Evolutionary conservation across 1,140 invertebrate species (phyloP).

Genomic region (Drosophila murphyi): DNA sequence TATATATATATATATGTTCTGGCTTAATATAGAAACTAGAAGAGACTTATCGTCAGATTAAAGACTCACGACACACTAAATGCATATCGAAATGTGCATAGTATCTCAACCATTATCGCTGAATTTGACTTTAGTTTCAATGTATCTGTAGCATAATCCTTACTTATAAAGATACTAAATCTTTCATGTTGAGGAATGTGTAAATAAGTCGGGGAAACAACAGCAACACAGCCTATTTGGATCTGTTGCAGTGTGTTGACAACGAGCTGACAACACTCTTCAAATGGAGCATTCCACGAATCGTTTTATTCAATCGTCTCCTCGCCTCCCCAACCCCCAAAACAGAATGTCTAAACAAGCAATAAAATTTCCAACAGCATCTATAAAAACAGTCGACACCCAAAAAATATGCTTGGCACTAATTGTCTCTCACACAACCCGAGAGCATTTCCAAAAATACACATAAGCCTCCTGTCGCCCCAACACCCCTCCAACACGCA

Average conservation of each 20-base stretch:
- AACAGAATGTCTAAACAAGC: constrained; percentile 44
- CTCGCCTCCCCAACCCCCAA: not conserved
- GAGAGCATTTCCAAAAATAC: constrained; percentile 63
- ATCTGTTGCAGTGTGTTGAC: constrained; percentile 36
- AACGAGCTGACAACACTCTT: constrained; percentile 45
- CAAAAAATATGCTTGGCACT: constrained; percentile 63
- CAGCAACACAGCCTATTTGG: not conserved
- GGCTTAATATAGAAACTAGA: no score
- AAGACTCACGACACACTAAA: no score
- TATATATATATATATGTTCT: no score
- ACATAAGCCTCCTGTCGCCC: constrained; percentile 5
- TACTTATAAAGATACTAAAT: no score
- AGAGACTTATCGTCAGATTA: no score
- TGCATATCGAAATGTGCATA: no score
- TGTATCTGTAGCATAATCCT: no score
- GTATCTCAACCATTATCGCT: no score
- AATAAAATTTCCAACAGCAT: constrained; percentile 71
- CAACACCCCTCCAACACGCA: constrained; percentile 13
- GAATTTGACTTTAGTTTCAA: no score
- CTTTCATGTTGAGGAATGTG: not conserved
- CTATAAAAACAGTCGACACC: constrained; percentile 57
- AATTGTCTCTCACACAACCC: constrained; percentile 63
- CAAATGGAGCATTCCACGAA: constrained; percentile 25
- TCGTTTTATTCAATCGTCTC: constrained; percentile 24
- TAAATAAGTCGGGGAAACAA: not conserved